Evolutionary conservation across 2,113 vertebrate genomes (phyloP).

Genomic region (Pavo muticus): DNA sequence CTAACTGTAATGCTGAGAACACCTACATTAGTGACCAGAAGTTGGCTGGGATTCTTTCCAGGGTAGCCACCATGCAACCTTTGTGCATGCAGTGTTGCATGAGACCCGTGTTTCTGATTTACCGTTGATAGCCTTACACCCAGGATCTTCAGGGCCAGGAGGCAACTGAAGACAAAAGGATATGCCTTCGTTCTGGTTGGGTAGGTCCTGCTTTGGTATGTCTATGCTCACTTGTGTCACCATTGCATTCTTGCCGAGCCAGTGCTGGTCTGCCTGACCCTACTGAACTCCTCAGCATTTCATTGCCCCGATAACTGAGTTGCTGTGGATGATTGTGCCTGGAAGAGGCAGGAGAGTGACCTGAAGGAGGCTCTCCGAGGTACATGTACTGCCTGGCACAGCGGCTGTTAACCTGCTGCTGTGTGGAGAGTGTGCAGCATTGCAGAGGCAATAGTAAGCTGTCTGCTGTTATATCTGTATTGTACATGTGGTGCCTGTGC

Average conservation of each 20-base stretch:
- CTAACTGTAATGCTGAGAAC: neutral
- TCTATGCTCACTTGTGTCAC: neutral
- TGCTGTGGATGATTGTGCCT: neutral
- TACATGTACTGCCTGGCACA: neutral
- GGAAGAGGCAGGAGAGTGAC: neutral
- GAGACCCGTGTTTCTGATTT: neutral
- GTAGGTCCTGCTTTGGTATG: too few relatives aligned
- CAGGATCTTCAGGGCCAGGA: neutral
- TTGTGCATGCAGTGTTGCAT: neutral
- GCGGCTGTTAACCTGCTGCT: neutral
- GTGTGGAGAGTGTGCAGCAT: neutral
- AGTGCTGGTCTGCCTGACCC: neutral
- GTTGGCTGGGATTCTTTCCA: neutral
- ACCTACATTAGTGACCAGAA: neutral
- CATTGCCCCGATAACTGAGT: too few relatives aligned
- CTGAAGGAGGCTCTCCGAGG: neutral
- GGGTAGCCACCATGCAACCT: neutral
- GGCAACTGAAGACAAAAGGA: neutral
- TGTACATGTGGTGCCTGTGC: too few relatives aligned
- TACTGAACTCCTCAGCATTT: neutral
- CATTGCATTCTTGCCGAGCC: neutral
- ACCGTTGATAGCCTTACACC: neutral
- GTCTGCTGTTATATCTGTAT: neutral
- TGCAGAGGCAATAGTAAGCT: neutral
- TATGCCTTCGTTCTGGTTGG: neutral